Evolutionary conservation across 2,888 invertebrate genomes (phyloP).

Genomic region (Rapana venosa): DNA sequence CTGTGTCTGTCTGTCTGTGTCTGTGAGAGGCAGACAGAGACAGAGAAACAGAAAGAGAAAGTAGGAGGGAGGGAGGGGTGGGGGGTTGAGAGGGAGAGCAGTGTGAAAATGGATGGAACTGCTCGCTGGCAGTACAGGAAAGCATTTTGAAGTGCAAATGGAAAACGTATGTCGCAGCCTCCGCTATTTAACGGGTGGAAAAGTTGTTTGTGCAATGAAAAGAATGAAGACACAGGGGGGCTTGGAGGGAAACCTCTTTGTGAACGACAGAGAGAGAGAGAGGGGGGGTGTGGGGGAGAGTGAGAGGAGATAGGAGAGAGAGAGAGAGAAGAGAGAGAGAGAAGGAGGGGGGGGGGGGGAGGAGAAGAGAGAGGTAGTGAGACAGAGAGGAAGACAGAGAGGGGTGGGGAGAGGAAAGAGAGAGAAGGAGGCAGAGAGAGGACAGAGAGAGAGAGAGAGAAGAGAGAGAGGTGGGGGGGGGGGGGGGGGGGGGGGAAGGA

Average conservation of each 20-base stretch:
- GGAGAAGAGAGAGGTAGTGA: not conserved
- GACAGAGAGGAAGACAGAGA: not conserved
- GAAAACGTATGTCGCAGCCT: conserved; percentile 12
- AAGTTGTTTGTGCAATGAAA: conserved; percentile 8
- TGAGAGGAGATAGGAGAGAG: no score
- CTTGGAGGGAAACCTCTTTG: not conserved
- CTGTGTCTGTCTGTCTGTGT: no score
- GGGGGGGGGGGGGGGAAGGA: no score
- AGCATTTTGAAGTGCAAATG: not conserved
- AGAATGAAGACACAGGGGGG: not conserved
- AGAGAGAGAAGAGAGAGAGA: not conserved
- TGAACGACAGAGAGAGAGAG: not conserved
- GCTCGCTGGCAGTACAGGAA: not conserved
- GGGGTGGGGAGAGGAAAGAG: not conserved
- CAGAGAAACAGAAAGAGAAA: not conserved
- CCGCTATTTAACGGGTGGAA: conserved; percentile 3
- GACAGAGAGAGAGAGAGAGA: not conserved
- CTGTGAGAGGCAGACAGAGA: not conserved
- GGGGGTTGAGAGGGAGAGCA: not conserved
- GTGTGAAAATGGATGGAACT: not conserved
- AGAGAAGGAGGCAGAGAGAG: not conserved
- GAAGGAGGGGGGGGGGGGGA: not conserved
- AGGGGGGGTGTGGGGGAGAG: not conserved
- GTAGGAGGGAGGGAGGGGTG: not conserved
- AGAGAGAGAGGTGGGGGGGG: no score